Conservation (phyloP, 2,888 invertebrate species). For the Steromphala cineraria region DNA sequence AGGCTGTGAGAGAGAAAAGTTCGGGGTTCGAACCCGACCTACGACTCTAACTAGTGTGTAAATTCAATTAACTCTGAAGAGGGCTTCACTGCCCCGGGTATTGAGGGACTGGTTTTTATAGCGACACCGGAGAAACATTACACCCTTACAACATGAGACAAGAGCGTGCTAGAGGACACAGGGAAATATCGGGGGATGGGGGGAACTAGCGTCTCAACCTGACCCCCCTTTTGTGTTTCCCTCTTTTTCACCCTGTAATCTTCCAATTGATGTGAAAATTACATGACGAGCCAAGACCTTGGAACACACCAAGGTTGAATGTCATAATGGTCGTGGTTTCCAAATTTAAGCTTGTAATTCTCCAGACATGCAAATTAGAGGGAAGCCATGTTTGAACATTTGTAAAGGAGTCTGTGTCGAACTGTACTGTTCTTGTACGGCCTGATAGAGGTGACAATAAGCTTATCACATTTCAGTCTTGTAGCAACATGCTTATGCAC, state of each 20-base stretch:
- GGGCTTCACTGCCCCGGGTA: neutral
- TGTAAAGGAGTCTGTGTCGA: neutral
- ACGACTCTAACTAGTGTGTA: neutral
- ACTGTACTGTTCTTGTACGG: no score
- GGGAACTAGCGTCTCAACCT: neutral
- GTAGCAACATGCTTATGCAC: no score
- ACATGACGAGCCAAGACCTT: neutral
- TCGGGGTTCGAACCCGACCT: neutral
- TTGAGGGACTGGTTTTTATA: neutral
- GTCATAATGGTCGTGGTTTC: neutral
- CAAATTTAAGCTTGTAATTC: neutral
- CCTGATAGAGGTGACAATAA: no score
- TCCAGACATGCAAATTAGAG: neutral
- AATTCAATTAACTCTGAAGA: slow-evolving; percentile 14
- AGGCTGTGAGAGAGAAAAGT: neutral
- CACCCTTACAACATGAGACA: neutral
- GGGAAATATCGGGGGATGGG: neutral
- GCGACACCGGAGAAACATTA: neutral
- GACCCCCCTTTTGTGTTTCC: neutral
- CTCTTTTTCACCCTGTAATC: neutral
- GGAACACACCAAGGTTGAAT: neutral
- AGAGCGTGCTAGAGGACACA: neutral
- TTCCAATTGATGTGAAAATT: slow-evolving; percentile 9
- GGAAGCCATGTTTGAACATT: neutral
- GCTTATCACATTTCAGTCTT: no score